Percentiles rank a stretch among this genome's conserved stretches.
Conservation (phyloP, 2,113 vertebrate species). For the Syrmaticus mikado region DNA sequence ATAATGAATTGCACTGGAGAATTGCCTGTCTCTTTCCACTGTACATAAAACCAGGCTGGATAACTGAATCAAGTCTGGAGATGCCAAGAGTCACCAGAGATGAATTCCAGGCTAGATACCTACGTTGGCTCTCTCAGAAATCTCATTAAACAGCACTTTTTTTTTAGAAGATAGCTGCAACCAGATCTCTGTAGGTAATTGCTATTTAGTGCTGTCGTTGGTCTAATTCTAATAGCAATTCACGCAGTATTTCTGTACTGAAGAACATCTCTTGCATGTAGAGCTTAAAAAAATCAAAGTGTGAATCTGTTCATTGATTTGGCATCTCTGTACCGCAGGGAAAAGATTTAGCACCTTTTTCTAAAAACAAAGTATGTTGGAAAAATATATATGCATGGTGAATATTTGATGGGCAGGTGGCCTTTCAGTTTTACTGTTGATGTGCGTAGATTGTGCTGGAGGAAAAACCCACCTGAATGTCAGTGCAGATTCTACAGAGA, state of each 20-base stretch:
- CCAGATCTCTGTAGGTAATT: neutral
- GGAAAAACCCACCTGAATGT: conserved; percentile 71
- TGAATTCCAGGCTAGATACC: neutral
- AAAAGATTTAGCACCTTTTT: conserved; percentile 52
- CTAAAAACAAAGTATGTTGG: conserved; percentile 23
- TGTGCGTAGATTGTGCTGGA: conserved; percentile 44
- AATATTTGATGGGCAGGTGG: conserved; percentile 61
- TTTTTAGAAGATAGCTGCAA: neutral
- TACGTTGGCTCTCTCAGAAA: neutral
- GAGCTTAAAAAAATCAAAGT: neutral
- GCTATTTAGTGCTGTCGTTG: neutral
- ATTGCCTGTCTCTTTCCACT: neutral
- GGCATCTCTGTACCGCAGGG: neutral
- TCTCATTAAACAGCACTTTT: neutral
- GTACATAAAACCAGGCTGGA: neutral
- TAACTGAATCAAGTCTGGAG: neutral
- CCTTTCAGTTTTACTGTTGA: conserved; percentile 65
- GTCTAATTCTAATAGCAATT: neutral
- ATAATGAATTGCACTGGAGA: neutral
- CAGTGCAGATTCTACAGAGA: conserved; percentile 42
- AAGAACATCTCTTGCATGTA: neutral
- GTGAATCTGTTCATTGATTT: conserved; percentile 33
- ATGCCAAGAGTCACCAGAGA: neutral
- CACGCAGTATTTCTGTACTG: neutral
- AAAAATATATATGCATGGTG: conserved; percentile 4